phyloP scores from a whole-genome alignment of 2,113 vertebrate species.

The Lates calcarifer region DNA sequence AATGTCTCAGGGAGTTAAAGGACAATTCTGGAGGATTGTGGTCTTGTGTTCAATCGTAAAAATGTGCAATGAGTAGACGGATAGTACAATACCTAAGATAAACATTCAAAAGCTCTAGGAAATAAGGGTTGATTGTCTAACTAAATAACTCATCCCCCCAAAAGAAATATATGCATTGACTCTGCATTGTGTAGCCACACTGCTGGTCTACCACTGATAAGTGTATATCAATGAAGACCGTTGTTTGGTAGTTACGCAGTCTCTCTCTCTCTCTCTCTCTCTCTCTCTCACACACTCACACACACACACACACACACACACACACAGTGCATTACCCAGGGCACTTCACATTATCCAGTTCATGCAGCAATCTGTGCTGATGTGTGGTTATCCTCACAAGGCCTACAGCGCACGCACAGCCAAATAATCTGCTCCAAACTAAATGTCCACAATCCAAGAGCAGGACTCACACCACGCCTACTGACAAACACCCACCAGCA shows the following conservation, averaged over 20 bases:
- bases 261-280: no score
- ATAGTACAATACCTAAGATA: neutral
- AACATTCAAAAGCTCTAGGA: neutral
- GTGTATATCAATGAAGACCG: no score
- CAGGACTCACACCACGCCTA: slow-evolving; percentile 36
- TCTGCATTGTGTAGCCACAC: no score
- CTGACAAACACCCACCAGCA: slow-evolving; percentile 35
- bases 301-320: neutral
- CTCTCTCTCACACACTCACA: no score
- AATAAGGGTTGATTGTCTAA: neutral
- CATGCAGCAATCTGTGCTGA: slow-evolving; percentile 57
- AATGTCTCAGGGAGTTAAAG: neutral
- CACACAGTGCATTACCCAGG: slow-evolving; percentile 6
- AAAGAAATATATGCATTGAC: no score
- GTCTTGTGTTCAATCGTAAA: neutral
- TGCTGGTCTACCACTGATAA: no score
- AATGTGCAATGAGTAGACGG: neutral
- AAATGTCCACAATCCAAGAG: slow-evolving; percentile 55
- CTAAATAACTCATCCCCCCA: neutral
- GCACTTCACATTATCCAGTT: slow-evolving; percentile 32
- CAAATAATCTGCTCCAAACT: slow-evolving; percentile 57
- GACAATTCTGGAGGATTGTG: neutral
- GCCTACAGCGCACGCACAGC: slow-evolving; percentile 36
- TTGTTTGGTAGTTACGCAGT: no score
- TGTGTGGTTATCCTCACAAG: slow-evolving; percentile 62